Conservation (phyloP, 2,888 invertebrate species). For the Branchellion lobata region DNA sequence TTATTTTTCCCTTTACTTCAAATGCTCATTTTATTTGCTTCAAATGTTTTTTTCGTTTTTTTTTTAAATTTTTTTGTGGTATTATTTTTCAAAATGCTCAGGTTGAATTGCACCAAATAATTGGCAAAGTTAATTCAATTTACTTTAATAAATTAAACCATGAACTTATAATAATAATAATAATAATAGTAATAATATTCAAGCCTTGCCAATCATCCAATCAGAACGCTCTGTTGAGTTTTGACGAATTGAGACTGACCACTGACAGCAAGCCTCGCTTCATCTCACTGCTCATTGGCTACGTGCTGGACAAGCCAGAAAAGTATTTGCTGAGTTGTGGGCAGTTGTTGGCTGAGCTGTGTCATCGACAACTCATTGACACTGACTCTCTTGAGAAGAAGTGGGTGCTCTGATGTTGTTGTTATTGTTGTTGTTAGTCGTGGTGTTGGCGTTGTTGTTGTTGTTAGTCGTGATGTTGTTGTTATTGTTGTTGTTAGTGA, state of each 20-base stretch:
- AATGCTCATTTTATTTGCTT: not conserved
- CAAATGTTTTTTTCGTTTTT: too few relatives aligned
- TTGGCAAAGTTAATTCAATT: too few relatives aligned
- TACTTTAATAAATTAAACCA: too few relatives aligned
- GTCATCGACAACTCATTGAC: not conserved
- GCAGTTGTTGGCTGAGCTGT: not conserved
- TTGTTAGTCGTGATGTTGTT: too few relatives aligned
- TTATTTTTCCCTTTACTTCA: too few relatives aligned
- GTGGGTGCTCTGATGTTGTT: not conserved
- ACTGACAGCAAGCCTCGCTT: not conserved
- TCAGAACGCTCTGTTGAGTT: not conserved
- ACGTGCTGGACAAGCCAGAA: not conserved
- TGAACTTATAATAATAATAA: too few relatives aligned
- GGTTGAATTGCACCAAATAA: too few relatives aligned
- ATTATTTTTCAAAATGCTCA: too few relatives aligned
- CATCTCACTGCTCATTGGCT: not conserved
- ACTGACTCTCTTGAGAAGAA: not conserved
- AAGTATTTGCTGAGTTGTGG: not conserved
- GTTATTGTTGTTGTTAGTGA: too few relatives aligned
- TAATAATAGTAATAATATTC: too few relatives aligned
- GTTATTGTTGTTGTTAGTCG: not conserved
- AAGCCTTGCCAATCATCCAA: too few relatives aligned
- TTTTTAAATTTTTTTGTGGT: not conserved
- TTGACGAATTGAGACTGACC: not conserved
- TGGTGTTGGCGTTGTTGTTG: too few relatives aligned